Base-by-base conservation (phyloP, 2,797 vertebrate genomes). In the Argentina silus region DNA sequence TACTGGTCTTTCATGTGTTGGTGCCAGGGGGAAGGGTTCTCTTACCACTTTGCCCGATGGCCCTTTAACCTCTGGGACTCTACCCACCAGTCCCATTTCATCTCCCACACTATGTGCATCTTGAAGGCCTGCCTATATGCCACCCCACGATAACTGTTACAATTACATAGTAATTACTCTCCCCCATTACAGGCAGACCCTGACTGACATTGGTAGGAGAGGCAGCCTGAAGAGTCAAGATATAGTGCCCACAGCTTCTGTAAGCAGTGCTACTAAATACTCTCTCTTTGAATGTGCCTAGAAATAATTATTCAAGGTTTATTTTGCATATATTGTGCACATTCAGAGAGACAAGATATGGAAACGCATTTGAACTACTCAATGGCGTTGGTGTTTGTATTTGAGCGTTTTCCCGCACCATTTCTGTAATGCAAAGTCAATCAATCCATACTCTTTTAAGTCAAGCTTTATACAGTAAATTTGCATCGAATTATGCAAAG, bases 151-250 rank as follows among this genome's bases (percentile, higher is more conserved):
- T 90, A 89, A 89, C 77, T 86, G 69, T 72, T 73, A 73, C 80
- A 86, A 83, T 87, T 85, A 88, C 82, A 83, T 84, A 81, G 70
- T 86, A 89, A 82, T 89, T 90, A 78, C 72, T 77, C 87, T 81
- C 42, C 56, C 55, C 70, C 67, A 50, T 85, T 84, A 72, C 68
- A 85, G 87, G 77, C 73, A 78, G 82, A 76, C 77, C 78, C 67
- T 87, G 86, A 80, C 73, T 85, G 79, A 83, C 74, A 77, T 62
- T 74, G 79, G 72, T 74, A 72, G 61, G 48, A 61, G 56, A 63
- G 69, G 75, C 77, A 17, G 80, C 76, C 85, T 87, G 83, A 76
- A 64, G 70, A 76, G 75, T 73, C 51, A 81, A 89, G 84, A 85
- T 87, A 86, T 61, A 79, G 70, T 76, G 53, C 75, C 77, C 78